These are phyloP conservation scores for Callopanchax toddi DNA, from an alignment of 2,113 vertebrate genomes.

Conservation along the genomic window DNA sequence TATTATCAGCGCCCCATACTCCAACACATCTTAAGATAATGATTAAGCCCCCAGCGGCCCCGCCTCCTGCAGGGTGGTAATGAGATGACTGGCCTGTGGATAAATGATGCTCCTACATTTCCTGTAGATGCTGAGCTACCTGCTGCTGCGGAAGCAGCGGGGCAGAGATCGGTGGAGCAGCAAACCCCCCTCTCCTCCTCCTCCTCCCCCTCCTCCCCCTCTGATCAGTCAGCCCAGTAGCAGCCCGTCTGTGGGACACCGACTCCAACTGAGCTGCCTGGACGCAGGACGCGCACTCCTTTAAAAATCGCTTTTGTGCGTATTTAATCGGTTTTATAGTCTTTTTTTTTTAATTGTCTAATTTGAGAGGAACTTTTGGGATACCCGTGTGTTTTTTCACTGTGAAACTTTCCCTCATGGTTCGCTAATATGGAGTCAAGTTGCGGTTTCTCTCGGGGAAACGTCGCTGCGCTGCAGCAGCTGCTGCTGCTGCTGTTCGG, in stretches of 20 bases:
- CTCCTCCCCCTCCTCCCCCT: conserved; percentile 7
- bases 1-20: background rate
- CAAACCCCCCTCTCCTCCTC: conserved; percentile 48
- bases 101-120: conserved; percentile 69
- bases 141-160: conserved; percentile 65
- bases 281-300: conserved; percentile 32
- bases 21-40: conserved; percentile 40
- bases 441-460: conserved; percentile 73
- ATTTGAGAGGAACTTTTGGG: conserved; percentile 2
- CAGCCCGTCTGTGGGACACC: conserved; percentile 68
- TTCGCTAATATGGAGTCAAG: conserved; percentile 77
- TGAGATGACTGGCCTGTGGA: conserved; percentile 65
- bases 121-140: conserved; percentile 58
- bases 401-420: conserved; percentile 78
- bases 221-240: conserved; percentile 36
- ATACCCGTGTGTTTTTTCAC: conserved; percentile 35
- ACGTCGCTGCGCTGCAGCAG: conserved; percentile 59
- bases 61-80: conserved; percentile 51
- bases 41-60: conserved; percentile 27
- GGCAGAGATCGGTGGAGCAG: conserved; percentile 55
- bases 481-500: conserved; percentile 61
- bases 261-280: conserved; percentile 49
- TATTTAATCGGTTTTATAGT: background rate
- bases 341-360: background rate
- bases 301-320: background rate